Base-by-base conservation (phyloP, 1,140 invertebrate species). In the Caenorhabditis brenneri region DNA sequence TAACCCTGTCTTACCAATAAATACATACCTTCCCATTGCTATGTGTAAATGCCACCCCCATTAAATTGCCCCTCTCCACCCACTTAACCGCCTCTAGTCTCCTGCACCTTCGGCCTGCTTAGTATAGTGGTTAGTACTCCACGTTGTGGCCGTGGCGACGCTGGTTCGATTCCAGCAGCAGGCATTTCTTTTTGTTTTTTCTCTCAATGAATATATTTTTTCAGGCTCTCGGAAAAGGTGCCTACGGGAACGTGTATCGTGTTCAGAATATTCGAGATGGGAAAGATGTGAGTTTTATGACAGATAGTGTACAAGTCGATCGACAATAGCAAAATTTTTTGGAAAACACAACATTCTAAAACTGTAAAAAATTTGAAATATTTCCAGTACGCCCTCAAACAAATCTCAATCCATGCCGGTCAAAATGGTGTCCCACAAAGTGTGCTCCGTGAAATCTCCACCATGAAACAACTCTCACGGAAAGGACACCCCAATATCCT, bases 121-220 rank as follows among this genome's bases (percentile, higher is more conserved):
- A 88, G 88, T 88, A 88, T 88, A 88, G 88, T 88, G 88, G 86
- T 88, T 89, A 88, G 88, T 88, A 88, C 88, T 88, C 87, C 88
- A 84, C 88, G 88, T 88, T 88, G 88, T 88, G 88, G 88, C 88
- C 88, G 88, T 88, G 87, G 88, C 88, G 88, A 88, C 88, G 85
- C 65, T 69, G 84, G 88, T 88, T 88, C 86, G 88, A 88, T 88
- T 88, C 88, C 82, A 65, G 58, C 58, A 65, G 58, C 58, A 65
- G 58, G 58, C 58, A 60, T 6, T 19, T 33, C 27, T 16, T 60
- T 60, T 60, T 60, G 0, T 10, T 16, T 27, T 55, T 27, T 55
- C 27, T 29, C n/a, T n/a, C n/a, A n/a, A n/a, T n/a, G n/a, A n/a
- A n/a, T n/a, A n/a, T n/a, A n/a, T n/a, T n/a, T 2, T 80, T 80